These are phyloP conservation scores for Metridium senile DNA, from an alignment of 92 coral and sea anemone genomes.

Conservation along the genomic window DNA sequence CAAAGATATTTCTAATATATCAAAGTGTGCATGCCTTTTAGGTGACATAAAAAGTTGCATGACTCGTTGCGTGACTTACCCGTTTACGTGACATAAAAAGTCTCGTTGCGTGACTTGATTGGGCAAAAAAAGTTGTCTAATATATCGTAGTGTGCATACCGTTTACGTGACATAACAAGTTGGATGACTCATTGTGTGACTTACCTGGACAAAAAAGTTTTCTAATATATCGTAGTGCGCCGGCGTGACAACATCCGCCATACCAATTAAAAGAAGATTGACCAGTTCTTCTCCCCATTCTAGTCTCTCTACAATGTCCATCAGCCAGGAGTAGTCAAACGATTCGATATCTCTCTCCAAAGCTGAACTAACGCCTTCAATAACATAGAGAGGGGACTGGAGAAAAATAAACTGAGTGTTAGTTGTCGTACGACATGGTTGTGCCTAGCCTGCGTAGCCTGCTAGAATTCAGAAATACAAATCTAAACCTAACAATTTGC, in stretches of 20 bases:
- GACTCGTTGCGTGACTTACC: neutral
- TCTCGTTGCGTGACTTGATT: no score
- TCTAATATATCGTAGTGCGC: constrained; percentile 91
- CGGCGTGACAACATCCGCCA: constrained; percentile 95
- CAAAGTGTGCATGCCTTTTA: no score
- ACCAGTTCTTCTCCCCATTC: constrained; percentile 89
- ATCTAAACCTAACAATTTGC: no score
- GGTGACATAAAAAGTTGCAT: neutral
- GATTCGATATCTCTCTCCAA: constrained; percentile 70
- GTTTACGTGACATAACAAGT: no score
- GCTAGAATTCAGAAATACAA: no score
- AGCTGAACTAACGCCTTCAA: constrained; percentile 69
- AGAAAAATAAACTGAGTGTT: neutral
- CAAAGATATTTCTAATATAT: no score
- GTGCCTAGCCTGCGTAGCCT: no score
- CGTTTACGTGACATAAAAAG: neutral
- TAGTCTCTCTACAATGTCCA: constrained; percentile 60
- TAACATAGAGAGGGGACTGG: constrained; percentile 50
- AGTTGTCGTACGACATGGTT: neutral
- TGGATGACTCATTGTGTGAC: constrained; percentile 1
- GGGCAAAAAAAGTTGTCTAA: no score
- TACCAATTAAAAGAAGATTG: constrained; percentile 90
- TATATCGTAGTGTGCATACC: no score
- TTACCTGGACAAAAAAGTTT: constrained; percentile 94
- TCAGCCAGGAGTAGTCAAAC: constrained; percentile 86